Evolutionary conservation across 1,140 invertebrate species (phyloP), one percentile per base, ranked within the genome.

Genomic region (Drosophila neocordata): DNA sequence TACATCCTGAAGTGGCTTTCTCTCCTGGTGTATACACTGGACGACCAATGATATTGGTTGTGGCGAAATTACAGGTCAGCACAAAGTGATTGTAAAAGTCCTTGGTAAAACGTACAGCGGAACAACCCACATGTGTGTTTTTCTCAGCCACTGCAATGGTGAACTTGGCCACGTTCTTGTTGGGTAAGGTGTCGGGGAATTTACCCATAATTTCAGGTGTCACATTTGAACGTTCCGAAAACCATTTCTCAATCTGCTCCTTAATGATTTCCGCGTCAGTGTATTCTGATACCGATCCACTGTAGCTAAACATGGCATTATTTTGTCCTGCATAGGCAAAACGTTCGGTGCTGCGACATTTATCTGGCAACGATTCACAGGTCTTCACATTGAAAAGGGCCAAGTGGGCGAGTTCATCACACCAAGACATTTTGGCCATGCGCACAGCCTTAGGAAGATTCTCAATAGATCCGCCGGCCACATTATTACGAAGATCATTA

Each of bases 351-450:
- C 83, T 89, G 79, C 84, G 84, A 35, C 84, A 89, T 38, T 89
- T 84, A 52, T 89, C 84, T 1, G 85, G 77, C 24, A 84, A 2
- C 2, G 77, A 83, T n/a, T 70, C 65, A 34, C 83, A 88, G 8
- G 78, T 85, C 52, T 76, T 73, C 0, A 78, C 81, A 48, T 88
- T 88, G 0, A 69, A 62, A 0, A 68, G 9, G 1, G 84, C 84
- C 35, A 89, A 38, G 20, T 79, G 64, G 0, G 83, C 6, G 0
- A 89, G 74, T 35, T 89, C 83, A 15, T 88, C 79, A 52, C 83
- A 88, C 83, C 79, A 89, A 6, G 71, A 70, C 83, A 87, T 87
- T 62, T 87, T 87, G 11, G 83, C 83, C 83, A 87, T 87, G 22
- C 83, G 83, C 0, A 58, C 34, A 0, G 82, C 82, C 12, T 81